These are phyloP conservation scores for Mormyrus iriodes DNA, from an alignment of 2,113 vertebrate genomes.

Conservation along the genomic window DNA sequence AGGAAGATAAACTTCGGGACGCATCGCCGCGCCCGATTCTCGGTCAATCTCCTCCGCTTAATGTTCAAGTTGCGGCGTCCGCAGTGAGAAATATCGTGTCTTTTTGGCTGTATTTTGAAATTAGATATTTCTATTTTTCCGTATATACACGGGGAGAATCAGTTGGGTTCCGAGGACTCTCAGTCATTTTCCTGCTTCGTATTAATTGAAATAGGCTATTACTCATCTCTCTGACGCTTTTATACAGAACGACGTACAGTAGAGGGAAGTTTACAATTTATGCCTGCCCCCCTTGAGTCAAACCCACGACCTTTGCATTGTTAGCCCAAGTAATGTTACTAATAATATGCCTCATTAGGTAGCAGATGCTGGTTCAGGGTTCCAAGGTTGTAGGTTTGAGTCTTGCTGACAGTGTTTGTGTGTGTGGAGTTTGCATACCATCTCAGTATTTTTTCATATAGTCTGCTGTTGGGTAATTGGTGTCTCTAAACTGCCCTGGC, in stretches of 20 bases:
- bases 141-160: neutral
- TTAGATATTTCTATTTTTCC: slow-evolving; percentile 17
- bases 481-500: neutral
- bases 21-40: neutral
- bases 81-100: neutral
- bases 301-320: neutral
- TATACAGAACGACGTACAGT: neutral
- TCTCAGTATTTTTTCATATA: neutral
- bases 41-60: neutral
- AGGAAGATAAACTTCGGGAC: neutral
- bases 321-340: neutral
- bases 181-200: neutral
- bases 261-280: neutral
- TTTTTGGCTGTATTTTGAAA: slow-evolving; percentile 1
- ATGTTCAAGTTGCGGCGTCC: neutral
- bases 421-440: neutral
- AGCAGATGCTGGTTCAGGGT: neutral
- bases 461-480: neutral
- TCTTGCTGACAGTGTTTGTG: neutral
- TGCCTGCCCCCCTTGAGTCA: neutral
- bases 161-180: neutral
- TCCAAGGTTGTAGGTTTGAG: neutral
- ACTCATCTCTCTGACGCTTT: neutral
- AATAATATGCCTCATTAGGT: neutral
- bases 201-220: neutral